Conservation (phyloP, 2,888 invertebrate genomes). For the Melinopterus prodromus region DNA sequence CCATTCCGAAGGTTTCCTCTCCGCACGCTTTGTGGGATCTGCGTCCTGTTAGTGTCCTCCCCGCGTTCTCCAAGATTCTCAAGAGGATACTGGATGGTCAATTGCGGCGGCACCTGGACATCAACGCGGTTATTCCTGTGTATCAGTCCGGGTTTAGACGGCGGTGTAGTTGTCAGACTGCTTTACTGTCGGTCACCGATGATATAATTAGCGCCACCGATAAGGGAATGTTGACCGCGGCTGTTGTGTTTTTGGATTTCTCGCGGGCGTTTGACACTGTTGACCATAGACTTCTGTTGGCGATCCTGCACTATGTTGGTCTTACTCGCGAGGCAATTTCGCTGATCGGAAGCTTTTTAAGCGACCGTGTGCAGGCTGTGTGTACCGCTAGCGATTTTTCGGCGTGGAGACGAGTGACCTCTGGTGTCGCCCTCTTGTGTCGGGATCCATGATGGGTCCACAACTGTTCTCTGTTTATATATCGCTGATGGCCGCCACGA, state of each 20-base stretch:
- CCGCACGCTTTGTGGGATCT: conserved; percentile 7
- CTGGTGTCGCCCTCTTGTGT: not conserved
- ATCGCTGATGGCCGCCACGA: too few relatives aligned
- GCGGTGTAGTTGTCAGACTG: conserved; percentile 14
- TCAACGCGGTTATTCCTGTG: not conserved
- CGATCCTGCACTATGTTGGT: conserved; percentile 9
- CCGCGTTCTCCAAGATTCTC: conserved; percentile 12
- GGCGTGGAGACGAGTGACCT: not conserved
- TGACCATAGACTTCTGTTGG: conserved; percentile 11
- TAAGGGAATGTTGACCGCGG: not conserved
- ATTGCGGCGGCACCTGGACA: not conserved
- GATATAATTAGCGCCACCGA: conserved; percentile 13
- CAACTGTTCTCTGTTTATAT: not conserved
- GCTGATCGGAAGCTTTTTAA: not conserved
- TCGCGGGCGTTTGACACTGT: conserved; percentile 14
- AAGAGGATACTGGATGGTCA: conserved; percentile 5
- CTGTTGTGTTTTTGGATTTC: not conserved
- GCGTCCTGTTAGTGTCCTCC: conserved; percentile 16
- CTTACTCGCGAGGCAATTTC: not conserved
- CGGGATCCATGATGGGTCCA: not conserved
- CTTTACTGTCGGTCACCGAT: not conserved
- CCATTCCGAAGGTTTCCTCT: not conserved
- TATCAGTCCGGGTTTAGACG: conserved; percentile 7
- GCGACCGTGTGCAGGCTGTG: not conserved
- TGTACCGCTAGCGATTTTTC: not conserved